Evolutionary conservation across 1,140 invertebrate species (phyloP), one percentile per base, ranked within the genome.

Genomic region (Lutraria rhynchaena): DNA sequence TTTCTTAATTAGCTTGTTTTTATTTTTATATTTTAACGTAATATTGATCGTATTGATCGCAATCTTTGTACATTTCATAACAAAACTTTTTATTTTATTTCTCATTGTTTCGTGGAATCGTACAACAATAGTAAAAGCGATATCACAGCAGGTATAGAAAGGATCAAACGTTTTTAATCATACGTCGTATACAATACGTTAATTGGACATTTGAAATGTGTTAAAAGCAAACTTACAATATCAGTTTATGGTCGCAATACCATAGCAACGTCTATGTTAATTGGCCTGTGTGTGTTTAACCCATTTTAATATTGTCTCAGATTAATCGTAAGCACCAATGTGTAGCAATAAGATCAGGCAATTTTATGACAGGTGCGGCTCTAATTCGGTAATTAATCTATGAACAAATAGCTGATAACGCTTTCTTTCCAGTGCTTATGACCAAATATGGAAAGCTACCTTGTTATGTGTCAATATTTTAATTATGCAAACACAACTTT

Each of bases 271-370:
- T 1, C n/a, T 9, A 29, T 81, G 65, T 81, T 81, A 81, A 81
- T 81, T 81, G 77, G 53, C 29, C 57, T 46, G 13, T 81, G 77
- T 81, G 77, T 81, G 49, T 81, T 70, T 81, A 81, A 81, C 77
- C 77, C 71, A 81, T 71, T 81, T 81, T 44, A 51, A 81, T 71
- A 71, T 81, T 81, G 77, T 81, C 77, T 57, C 22, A 44, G 69
- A 61, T 71, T 81, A 81, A 61, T 81, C 61, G 22, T 17, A 37
- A 67, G 49, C 49, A 31, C 35, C 57, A 35, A 44, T 76, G 27
- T 13, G 17, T 35, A 41, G 17, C 58, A 35, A 46, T 77, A 31
- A 46, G 75, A 58, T 67, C 75, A 67, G 60, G 75, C 67, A 77
- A 67, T 77, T 77, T 77, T 67, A 77, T 77, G 75, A 67, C 75